Base-by-base conservation (phyloP, 2,888 invertebrate species). In the Plebejus argus region DNA sequence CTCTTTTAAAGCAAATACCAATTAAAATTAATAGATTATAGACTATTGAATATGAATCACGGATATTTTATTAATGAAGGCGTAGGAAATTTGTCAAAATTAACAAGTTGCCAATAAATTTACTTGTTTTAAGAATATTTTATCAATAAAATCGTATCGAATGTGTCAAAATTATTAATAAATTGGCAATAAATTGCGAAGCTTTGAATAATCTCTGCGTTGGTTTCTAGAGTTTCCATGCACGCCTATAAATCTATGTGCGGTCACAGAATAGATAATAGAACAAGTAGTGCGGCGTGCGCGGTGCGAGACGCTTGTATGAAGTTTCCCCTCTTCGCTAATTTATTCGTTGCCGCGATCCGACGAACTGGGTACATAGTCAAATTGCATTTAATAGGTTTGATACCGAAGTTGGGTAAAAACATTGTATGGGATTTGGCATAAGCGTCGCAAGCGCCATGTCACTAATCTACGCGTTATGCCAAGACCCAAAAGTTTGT, bases 311-410 rank as follows among this genome's bases (percentile, higher is more conserved):
- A 66, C 28, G 66, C 66, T 33, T 66, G 66, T 66, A 66, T 28
- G 66, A 66, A 66, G 66, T 66, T 66, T 66, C 28, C 66, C 28
- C 28, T 66, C 66, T 28, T 66, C 66, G 66, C 28, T 66, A 66
- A 66, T 66, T 66, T 66, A 66, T 66, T 66, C 66, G 10, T 28
- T 66, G 66, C 66, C 88, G 88, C 88, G 91, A 89, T 83, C 28
- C 91, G 88, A 87, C 89, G 91, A 92, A 89, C 92, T 85, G 87
- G 53, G 18, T 53, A 53, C 53, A 18, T 18, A 53, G 53, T 18
- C 53, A 53, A 53, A 5, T 53, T 5, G 18, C 18, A 53, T 53
- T 53, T 4, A 10, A 45, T 2, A 45, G 45, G 10, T 45, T 45
- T 45, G 12, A 2, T 10, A 45, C 45, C 45, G 3, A 45, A 12